phyloP scores from a whole-genome alignment of 2,888 invertebrate genomes.

The Allophyes oxyacanthae region DNA sequence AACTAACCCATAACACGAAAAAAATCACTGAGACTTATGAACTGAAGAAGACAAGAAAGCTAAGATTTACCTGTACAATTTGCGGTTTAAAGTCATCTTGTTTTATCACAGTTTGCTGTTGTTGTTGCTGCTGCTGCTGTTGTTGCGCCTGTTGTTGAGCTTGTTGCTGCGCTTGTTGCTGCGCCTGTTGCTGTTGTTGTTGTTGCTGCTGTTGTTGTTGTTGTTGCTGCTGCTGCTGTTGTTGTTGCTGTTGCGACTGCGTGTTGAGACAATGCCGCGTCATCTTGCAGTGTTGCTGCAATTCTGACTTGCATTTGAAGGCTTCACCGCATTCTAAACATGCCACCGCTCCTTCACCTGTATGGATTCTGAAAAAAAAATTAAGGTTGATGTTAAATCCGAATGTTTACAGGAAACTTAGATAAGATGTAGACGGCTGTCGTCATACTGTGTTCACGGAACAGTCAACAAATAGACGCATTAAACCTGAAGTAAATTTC shows the following conservation, averaged over 20 bases:
- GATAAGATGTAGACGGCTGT: too few species aligned
- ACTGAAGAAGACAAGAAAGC: too few species aligned
- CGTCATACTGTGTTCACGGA: too few species aligned
- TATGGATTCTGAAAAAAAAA: slow-evolving; percentile 89
- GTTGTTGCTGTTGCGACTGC: slow-evolving; percentile 78
- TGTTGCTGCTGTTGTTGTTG: slow-evolving; percentile 68
- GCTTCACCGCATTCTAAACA: slow-evolving; percentile 94
- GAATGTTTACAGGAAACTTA: too few species aligned
- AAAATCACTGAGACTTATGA: too few species aligned
- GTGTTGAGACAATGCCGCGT: slow-evolving; percentile 80
- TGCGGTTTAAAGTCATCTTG: slow-evolving; percentile 86
- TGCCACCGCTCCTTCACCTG: slow-evolving; percentile 92
- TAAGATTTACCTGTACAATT: slow-evolving; percentile 84
- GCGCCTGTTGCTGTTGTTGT: slow-evolving; percentile 74
- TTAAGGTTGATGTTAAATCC: not conserved
- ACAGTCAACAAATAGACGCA: too few species aligned
- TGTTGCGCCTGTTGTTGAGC: slow-evolving; percentile 78
- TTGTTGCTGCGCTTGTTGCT: slow-evolving; percentile 72
- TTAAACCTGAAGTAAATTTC: too few species aligned
- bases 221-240: slow-evolving; percentile 75
- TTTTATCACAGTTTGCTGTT: slow-evolving; percentile 85
- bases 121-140: slow-evolving; percentile 70
- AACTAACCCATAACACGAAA: too few species aligned
- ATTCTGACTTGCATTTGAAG: slow-evolving; percentile 92
- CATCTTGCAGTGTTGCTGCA: slow-evolving; percentile 91